Evolutionary conservation across 2,888 invertebrate genomes (phyloP).

Genomic region (Ormyrus labotus): DNA sequence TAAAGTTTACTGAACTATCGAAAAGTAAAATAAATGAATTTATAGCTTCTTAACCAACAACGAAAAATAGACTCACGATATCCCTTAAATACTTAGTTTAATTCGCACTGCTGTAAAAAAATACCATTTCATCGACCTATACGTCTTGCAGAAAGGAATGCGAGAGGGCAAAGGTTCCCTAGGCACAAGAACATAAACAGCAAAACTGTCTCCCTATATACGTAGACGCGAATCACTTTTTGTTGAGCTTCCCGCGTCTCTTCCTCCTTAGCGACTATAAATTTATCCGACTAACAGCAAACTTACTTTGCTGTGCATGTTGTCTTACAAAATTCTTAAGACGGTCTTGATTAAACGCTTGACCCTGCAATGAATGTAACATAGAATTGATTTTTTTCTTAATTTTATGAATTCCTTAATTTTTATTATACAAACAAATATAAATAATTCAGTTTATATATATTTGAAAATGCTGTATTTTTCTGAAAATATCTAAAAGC

Average conservation of each 20-base stretch:
- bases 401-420: too few species aligned
- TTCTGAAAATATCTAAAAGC: too few species aligned
- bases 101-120: slow-evolving; percentile 8
- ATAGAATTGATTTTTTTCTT: too few species aligned
- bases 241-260: background rate
- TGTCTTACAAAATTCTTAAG: background rate
- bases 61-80: too few species aligned
- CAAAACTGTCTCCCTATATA: background rate
- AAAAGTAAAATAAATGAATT: too few species aligned
- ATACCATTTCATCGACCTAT: slow-evolving; percentile 22
- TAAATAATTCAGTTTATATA: too few species aligned
- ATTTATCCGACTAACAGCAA: slow-evolving; percentile 61
- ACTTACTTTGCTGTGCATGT: background rate
- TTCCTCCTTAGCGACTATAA: slow-evolving; percentile 56
- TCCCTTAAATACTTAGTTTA: background rate
- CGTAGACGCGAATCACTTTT: slow-evolving; percentile 4
- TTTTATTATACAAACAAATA: too few species aligned
- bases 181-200: background rate
- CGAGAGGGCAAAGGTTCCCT: background rate
- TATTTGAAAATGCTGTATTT: too few species aligned
- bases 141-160: background rate
- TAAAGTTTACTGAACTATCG: too few species aligned
- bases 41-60: too few species aligned
- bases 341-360: too few species aligned
- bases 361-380: too few species aligned